Evolutionary conservation across 2,888 invertebrate species (phyloP).

Genomic region (Sinohyriopsis cumingii): DNA sequence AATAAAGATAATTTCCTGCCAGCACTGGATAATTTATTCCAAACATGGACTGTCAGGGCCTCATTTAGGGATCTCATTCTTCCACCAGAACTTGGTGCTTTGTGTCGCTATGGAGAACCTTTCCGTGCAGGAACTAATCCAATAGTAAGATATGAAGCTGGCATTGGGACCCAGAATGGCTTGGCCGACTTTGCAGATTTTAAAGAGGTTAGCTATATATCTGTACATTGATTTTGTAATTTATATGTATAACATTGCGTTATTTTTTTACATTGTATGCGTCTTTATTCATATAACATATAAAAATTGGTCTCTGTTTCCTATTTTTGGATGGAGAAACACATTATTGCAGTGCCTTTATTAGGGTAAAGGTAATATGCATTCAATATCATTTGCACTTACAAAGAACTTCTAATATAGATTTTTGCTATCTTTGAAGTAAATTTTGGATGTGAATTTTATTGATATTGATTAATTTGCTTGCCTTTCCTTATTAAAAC

Average conservation of each 20-base stretch:
- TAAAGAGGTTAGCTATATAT: slow-evolving; percentile 24
- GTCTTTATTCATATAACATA: too few relatives aligned
- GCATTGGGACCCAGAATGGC: slow-evolving; percentile 31
- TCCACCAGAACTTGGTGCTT: slow-evolving; percentile 33
- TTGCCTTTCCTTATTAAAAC: too few relatives aligned
- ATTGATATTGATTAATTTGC: too few relatives aligned
- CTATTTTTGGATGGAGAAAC: too few relatives aligned
- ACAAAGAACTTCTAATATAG: too few relatives aligned
- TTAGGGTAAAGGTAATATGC: too few relatives aligned
- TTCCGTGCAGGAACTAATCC: slow-evolving; percentile 45
- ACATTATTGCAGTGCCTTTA: too few relatives aligned
- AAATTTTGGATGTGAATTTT: too few relatives aligned
- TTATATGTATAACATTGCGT: slow-evolving; percentile 17
- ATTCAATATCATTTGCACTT: too few relatives aligned
- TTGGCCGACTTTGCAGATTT: slow-evolving; percentile 32
- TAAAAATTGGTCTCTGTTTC: too few relatives aligned
- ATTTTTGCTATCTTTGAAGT: too few relatives aligned
- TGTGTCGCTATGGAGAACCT: slow-evolving; percentile 49
- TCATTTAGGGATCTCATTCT: slow-evolving; percentile 33
- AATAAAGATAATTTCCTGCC: slow-evolving; percentile 48
- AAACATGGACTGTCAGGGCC: slow-evolving; percentile 35
- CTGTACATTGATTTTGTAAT: too few relatives aligned
- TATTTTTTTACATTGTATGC: not conserved
- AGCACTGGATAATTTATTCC: slow-evolving; percentile 19
- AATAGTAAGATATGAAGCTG: slow-evolving; percentile 48